Percentiles rank a stretch among this genome's conserved stretches.
Conservation (phyloP, 2,888 invertebrate species). For the Athrips mouffetella region DNA sequence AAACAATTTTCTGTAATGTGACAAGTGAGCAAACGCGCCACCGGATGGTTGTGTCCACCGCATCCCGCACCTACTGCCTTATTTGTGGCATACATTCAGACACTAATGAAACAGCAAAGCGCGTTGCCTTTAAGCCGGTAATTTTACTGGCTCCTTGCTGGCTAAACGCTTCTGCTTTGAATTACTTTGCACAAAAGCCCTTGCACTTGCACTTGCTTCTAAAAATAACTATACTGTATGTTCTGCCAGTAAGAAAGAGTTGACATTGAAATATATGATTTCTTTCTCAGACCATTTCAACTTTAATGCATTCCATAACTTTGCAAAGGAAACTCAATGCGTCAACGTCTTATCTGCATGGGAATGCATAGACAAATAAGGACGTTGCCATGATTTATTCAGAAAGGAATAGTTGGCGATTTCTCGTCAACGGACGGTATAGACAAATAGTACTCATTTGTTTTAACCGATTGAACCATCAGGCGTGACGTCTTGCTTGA, state of each 20-base stretch:
- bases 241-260: background rate
- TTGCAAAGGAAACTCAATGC: constrained; percentile 6
- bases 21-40: no score
- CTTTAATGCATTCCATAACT: constrained; percentile 10
- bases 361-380: constrained; percentile 12
- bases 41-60: no score
- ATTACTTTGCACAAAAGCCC: no score
- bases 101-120: no score
- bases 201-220: background rate
- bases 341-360: constrained; percentile 12
- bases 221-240: background rate
- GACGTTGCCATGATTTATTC: constrained; percentile 32
- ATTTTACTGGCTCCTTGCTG: no score
- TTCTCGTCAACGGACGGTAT: constrained; percentile 33
- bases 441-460: constrained; percentile 58
- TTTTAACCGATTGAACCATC: constrained; percentile 67
- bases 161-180: no score
- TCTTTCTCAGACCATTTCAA: constrained; percentile 4
- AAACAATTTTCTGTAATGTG: no score
- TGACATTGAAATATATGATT: constrained; percentile 3
- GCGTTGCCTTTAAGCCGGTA: no score
- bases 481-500: constrained; percentile 59
- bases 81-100: no score
- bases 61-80: no score
- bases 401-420: constrained; percentile 19